A percentile compares a stretch with the other conserved stretches of the same genome.
phyloP scores from a whole-genome alignment of 2,113 vertebrate genomes.

The Terrapene triunguis region DNA sequence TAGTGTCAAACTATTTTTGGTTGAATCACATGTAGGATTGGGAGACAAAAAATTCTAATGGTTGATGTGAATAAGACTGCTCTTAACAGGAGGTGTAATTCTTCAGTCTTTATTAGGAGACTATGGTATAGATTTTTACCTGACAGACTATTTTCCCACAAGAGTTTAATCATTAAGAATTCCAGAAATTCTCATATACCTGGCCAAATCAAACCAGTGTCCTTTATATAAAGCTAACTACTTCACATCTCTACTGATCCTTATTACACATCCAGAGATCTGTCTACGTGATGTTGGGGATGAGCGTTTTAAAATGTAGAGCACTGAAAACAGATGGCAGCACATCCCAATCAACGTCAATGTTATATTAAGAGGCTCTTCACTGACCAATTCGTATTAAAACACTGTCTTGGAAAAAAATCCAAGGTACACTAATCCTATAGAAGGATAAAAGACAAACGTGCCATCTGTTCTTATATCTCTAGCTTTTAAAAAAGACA shows the following conservation, averaged over 20 bases:
- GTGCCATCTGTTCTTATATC: constrained; percentile 74
- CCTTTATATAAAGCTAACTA: constrained; percentile 36
- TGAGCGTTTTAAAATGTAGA: constrained; percentile 57
- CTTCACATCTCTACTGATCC: constrained; percentile 48
- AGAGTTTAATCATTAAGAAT: rapidly evolving
- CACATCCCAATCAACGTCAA: constrained; percentile 68
- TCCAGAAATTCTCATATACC: not conserved
- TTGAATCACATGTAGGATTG: not conserved
- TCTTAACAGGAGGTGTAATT: constrained; percentile 24
- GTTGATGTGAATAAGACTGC: not conserved
- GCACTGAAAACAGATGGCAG: constrained; percentile 80
- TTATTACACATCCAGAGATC: constrained; percentile 64
- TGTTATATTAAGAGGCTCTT: constrained; percentile 75
- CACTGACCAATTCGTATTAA: constrained; percentile 77
- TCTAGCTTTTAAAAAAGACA: constrained; percentile 57
- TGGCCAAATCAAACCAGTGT: constrained; percentile 37
- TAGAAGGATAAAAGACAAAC: constrained; percentile 76
- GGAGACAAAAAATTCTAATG: not conserved
- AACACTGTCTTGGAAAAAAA: constrained; percentile 74
- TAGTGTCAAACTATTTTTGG: not conserved
- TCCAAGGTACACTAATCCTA: constrained; percentile 77
- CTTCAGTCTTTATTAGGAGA: not conserved
- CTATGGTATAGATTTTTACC: not conserved
- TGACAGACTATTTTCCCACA: not conserved
- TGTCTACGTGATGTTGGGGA: constrained; percentile 54